Evolutionary conservation across 2,797 vertebrate species (phyloP).

Genomic region (Myotis daubentonii): DNA sequence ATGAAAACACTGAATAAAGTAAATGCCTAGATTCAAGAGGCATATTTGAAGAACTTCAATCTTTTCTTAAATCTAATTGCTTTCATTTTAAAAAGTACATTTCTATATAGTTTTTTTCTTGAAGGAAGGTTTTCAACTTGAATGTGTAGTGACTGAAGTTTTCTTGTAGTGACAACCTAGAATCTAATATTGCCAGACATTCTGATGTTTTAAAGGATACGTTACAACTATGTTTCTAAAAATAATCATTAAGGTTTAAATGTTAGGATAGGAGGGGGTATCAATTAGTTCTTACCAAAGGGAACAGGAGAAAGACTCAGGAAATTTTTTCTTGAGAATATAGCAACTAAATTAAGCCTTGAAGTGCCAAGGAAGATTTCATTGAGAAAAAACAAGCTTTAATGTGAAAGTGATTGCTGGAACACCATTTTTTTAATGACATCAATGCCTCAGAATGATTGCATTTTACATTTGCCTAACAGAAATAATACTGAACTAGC

Average conservation of each 20-base stretch:
- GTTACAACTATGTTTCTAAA: neutral
- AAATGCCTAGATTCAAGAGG: neutral
- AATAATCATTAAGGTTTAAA: neutral
- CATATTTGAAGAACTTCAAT: neutral
- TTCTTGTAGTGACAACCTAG: neutral
- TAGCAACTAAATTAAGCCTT: neutral
- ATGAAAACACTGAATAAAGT: neutral
- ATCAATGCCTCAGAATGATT: neutral
- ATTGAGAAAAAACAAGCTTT: neutral
- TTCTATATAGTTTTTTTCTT: neutral
- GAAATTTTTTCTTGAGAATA: neutral
- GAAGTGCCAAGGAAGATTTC: neutral
- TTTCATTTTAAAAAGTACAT: slow-evolving; percentile 12
- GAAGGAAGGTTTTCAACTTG: neutral
- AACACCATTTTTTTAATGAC: neutral
- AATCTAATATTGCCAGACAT: neutral
- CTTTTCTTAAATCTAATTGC: neutral
- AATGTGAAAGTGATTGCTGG: neutral
- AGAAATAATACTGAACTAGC: slow-evolving; percentile 3
- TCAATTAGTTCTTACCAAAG: neutral
- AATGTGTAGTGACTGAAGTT: neutral
- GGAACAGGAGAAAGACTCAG: neutral
- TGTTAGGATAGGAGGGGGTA: neutral
- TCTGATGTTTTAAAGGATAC: neutral
- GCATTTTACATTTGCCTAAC: neutral